Evolutionary conservation across 23 tunicate genomes (phyloP), one percentile per base, ranked within the genome.

Genomic region (Trididemnum miniatum): DNA sequence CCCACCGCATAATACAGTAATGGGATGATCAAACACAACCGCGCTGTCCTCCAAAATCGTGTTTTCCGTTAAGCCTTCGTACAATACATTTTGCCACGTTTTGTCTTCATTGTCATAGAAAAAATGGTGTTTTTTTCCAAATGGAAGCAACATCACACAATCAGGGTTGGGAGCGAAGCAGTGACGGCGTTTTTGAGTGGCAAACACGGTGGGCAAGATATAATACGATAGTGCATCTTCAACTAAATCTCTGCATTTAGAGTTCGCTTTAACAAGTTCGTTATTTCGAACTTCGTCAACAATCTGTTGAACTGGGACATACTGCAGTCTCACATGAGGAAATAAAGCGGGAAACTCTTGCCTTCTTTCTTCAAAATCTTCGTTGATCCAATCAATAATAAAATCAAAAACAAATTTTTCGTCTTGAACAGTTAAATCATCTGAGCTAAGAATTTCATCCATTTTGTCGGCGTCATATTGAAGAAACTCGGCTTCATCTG

Each of bases 1-100:
- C 4, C 75, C 75, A 30, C 75, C 75, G 32, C 75, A 67, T 31
- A 67, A 32, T 32, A 33, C 75, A 5, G 75, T 31, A 67, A 67
- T 15, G 3, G 38, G 75, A 12, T 67, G 75, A 5, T 67, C 25
- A 24, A 3, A 30, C 7, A 38, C 75, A 3, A 67, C 75, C 31
- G 75, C 75, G 32, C 38, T 30, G n/a, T 32, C 38, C n/a, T 31
- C 32, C 75, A 31, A 67, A 7, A 32, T n/a, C 7, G 20, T 4
- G 4, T 7, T 2, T 30, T 12, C 18, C 31, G 38, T 9, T 33
- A 33, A 67, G 75, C 75, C 75, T 4, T 31, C 75, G 32, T 4
- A 67, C 4, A 7, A 4, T 5, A 67, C 7, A 30, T 32, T 31
- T 32, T 67, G 12, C 37, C 38, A 9, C 2, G 31, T 67, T 3